phyloP scores from a whole-genome alignment of 2,888 invertebrate genomes.

The Nomada fabriciana region DNA sequence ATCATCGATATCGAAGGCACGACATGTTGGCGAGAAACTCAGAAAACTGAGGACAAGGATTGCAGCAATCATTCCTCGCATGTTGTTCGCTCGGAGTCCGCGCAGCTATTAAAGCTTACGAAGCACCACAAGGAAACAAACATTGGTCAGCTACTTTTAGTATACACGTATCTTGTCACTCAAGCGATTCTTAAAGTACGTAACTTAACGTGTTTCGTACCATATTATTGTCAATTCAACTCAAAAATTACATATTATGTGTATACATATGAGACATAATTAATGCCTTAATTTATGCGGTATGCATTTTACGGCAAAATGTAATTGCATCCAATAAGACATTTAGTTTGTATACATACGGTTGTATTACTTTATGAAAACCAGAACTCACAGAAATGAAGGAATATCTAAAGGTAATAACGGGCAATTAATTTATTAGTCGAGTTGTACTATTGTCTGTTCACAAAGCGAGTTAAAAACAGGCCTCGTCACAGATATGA shows the following conservation, averaged over 20 bases:
- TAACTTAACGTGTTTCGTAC: slow-evolving; percentile 9
- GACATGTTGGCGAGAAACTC: slow-evolving; percentile 21
- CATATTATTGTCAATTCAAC: slow-evolving; percentile 7
- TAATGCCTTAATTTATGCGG: not conserved
- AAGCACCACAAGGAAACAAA: slow-evolving; percentile 32
- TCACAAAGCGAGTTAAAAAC: too few species aligned
- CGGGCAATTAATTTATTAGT: too few species aligned
- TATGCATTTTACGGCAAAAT: not conserved
- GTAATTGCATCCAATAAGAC: too few species aligned
- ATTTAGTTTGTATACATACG: too few species aligned
- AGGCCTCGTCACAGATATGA: too few species aligned
- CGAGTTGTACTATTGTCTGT: too few species aligned
- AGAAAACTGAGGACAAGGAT: slow-evolving; percentile 25
- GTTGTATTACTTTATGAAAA: too few species aligned
- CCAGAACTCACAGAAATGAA: too few species aligned
- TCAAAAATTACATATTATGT: not conserved
- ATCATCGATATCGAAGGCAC: slow-evolving; percentile 39
- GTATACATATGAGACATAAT: not conserved
- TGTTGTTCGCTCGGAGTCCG: slow-evolving; percentile 63
- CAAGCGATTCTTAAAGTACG: slow-evolving; percentile 15
- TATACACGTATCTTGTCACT: slow-evolving; percentile 1
- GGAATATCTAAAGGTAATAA: too few species aligned
- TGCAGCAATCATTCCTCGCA: slow-evolving; percentile 52
- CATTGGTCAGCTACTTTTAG: slow-evolving; percentile 3
- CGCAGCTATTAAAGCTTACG: slow-evolving; percentile 55